These are phyloP conservation scores for Anthopleura xanthogrammica DNA, from an alignment of 92 coral and sea anemone species.

Conservation along the genomic window DNA sequence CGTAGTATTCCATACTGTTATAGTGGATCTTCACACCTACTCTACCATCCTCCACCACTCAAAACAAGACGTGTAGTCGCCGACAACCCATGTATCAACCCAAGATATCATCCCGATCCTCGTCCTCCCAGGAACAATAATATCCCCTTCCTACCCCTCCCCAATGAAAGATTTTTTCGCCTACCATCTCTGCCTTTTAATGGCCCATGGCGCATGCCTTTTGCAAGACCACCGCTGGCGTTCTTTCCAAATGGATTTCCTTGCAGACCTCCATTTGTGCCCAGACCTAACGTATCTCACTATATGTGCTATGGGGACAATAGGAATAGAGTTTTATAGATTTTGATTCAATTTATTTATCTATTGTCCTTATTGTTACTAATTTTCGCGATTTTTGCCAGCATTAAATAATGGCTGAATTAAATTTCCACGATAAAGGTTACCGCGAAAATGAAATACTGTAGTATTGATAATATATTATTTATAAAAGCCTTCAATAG, in stretches of 20 bases:
- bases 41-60: constrained; percentile 8
- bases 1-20: constrained; percentile 2
- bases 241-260: neutral
- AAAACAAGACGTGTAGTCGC: constrained; percentile 12
- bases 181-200: neutral
- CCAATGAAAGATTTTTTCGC: neutral
- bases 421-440: too few species aligned
- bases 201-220: constrained; percentile 2
- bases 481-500: too few species aligned
- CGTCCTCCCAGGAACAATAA: neutral
- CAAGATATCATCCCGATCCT: neutral
- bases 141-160: neutral
- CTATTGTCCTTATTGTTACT: neutral
- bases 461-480: too few species aligned
- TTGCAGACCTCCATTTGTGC: constrained; percentile 19
- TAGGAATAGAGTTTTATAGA: neutral
- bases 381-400: neutral
- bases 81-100: constrained; percentile 7
- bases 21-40: constrained; percentile 10
- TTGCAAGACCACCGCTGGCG: neutral
- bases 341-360: neutral
- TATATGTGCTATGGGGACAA: constrained; percentile 23
- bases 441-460: too few species aligned
- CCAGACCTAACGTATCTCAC: neutral
- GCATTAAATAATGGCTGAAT: too few species aligned